phyloP scores from a whole-genome alignment of 1,140 invertebrate genomes.

The Ladona fulva region DNA sequence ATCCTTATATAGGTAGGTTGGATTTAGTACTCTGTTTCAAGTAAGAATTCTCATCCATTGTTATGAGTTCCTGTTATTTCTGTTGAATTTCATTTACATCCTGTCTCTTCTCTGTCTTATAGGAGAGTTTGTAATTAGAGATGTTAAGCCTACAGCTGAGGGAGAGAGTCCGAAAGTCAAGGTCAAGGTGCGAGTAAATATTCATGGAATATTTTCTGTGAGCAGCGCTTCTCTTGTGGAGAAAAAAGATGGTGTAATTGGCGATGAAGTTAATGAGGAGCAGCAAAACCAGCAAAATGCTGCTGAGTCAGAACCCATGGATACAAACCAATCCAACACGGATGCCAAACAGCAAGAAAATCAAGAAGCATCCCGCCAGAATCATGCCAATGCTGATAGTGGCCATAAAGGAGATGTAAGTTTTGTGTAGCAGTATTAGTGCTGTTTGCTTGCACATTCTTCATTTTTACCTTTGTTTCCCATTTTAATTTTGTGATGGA shows the following conservation, averaged over 20 bases:
- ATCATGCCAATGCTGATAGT: neutral
- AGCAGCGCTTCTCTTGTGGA: slow-evolving; percentile 77
- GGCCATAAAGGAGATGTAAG: neutral
- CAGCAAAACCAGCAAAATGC: slow-evolving; percentile 67
- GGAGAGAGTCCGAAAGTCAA: slow-evolving; percentile 89
- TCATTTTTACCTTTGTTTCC: no score
- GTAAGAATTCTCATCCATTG: neutral
- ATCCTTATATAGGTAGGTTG: slow-evolving; percentile 62
- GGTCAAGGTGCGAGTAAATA: slow-evolving; percentile 87
- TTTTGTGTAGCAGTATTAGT: neutral
- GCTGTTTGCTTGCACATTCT: no score
- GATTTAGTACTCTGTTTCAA: slow-evolving; percentile 11
- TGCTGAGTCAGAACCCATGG: slow-evolving; percentile 49
- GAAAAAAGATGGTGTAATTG: slow-evolving; percentile 54
- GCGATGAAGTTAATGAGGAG: slow-evolving; percentile 46
- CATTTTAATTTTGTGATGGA: no score
- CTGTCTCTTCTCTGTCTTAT: slow-evolving; percentile 22
- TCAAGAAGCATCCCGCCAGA: neutral
- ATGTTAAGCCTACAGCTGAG: slow-evolving; percentile 74
- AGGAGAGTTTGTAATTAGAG: slow-evolving; percentile 76
- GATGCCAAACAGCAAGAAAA: neutral
- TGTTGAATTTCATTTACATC: neutral
- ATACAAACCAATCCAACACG: slow-evolving; percentile 16
- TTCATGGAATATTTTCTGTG: slow-evolving; percentile 84
- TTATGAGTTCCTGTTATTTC: neutral